Conservation (phyloP, 1,140 invertebrate species). For the Amyelois transitella region DNA sequence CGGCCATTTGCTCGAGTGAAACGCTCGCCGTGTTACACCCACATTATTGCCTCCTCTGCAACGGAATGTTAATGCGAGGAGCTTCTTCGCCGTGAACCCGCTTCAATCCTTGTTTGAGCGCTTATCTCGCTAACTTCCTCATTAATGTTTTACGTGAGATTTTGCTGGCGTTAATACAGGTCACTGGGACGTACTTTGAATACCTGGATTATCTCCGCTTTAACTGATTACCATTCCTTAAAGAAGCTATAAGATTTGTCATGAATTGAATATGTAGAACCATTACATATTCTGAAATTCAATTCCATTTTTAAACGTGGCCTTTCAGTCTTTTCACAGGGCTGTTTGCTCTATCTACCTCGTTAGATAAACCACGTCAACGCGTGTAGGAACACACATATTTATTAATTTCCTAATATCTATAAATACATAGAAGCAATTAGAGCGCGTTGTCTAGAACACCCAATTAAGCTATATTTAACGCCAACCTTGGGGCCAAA, state of each 20-base stretch:
- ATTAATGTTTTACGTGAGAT: constrained; percentile 33
- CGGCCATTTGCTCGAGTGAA: constrained; percentile 30
- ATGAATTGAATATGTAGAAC: no score
- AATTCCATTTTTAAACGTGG: no score
- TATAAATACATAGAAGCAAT: no score
- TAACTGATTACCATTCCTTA: no score
- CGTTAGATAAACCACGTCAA: no score
- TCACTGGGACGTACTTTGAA: not conserved
- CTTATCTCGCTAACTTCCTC: constrained; percentile 31
- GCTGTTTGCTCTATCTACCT: no score
- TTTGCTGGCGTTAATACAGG: constrained; percentile 7
- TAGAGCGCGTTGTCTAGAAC: no score
- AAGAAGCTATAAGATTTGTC: no score
- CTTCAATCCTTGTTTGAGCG: constrained; percentile 28
- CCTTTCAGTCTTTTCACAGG: no score
- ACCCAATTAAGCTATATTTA: not conserved
- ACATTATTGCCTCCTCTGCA: constrained; percentile 28
- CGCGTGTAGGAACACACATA: no score
- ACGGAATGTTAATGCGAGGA: constrained; percentile 30
- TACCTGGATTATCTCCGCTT: not conserved
- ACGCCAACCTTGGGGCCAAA: not conserved
- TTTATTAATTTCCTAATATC: no score
- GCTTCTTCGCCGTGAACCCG: constrained; percentile 22
- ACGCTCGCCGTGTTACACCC: constrained; percentile 26
- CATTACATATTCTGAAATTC: no score